Evolutionary conservation across 2,888 invertebrate genomes (phyloP).

Genomic region (Lymantria dispar): DNA sequence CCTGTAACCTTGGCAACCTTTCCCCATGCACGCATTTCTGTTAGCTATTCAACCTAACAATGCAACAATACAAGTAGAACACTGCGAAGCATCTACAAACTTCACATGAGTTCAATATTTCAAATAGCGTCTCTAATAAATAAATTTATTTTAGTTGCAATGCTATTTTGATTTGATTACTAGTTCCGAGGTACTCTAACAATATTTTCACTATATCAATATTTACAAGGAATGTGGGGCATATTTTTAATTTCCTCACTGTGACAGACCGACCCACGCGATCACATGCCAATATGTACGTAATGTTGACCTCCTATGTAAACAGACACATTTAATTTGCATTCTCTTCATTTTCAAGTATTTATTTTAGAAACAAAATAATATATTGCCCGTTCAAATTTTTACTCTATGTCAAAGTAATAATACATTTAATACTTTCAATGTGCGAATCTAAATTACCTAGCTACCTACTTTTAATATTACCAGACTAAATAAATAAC

Average conservation of each 20-base stretch:
- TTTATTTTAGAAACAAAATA: too few species aligned
- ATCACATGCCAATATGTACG: constrained; percentile 26
- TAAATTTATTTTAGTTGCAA: background rate
- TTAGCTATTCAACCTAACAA: constrained; percentile 26
- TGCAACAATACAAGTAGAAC: constrained; percentile 7
- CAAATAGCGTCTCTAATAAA: background rate
- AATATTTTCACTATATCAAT: background rate
- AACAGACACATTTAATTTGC: too few species aligned
- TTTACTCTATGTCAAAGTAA: too few species aligned
- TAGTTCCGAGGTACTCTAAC: background rate
- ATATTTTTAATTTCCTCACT: constrained; percentile 54
- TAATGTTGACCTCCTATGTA: background rate
- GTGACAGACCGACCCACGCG: constrained; percentile 26
- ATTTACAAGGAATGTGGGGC: constrained; percentile 20
- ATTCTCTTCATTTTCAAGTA: too few species aligned
- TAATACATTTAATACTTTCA: too few species aligned
- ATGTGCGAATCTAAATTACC: background rate
- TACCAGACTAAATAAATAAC: background rate
- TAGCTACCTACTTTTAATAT: background rate
- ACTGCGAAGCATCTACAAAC: background rate
- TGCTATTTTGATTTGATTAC: constrained; percentile 5
- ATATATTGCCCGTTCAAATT: too few species aligned
- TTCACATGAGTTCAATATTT: background rate
- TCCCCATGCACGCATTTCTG: constrained; percentile 58
- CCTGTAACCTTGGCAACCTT: constrained; percentile 77